Evolutionary conservation across 2,113 vertebrate species (phyloP).

Genomic region (Struthidea cinerea): DNA sequence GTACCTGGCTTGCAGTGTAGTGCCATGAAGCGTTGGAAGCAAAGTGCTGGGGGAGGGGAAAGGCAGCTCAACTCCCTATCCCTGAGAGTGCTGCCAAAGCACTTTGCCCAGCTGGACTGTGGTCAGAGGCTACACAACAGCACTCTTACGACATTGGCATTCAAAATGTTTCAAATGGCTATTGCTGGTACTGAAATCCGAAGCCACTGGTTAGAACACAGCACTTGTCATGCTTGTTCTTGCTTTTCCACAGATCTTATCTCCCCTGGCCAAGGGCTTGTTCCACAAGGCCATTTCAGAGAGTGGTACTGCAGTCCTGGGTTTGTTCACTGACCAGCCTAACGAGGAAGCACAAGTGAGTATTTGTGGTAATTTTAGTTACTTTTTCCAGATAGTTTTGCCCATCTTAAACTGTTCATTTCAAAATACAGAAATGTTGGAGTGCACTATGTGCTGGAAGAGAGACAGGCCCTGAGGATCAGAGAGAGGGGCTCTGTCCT

Average conservation of each 20-base stretch:
- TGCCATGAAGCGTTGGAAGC: neutral
- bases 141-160: neutral
- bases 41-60: neutral
- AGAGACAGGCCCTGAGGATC: no score
- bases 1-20: neutral
- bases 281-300: conserved; percentile 83
- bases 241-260: conserved; percentile 71
- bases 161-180: neutral
- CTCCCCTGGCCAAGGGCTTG: conserved; percentile 76
- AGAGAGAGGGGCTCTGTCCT: no score
- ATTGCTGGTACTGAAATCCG: neutral
- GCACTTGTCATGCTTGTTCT: neutral
- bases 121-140: neutral
- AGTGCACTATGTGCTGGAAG: no score
- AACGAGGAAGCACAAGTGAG: neutral
- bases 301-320: conserved; percentile 55
- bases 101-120: neutral
- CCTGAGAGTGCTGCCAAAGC: neutral
- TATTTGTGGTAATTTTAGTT: neutral
- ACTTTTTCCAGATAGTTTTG: neutral
- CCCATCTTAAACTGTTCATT: neutral
- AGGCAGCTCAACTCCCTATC: neutral
- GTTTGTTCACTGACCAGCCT: neutral
- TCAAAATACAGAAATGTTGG: neutral
- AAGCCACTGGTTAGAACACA: neutral